A percentile compares a stretch with the other conserved stretches of the same genome.
phyloP scores from a whole-genome alignment of 2,888 invertebrate species.

The Altica lythri region DNA sequence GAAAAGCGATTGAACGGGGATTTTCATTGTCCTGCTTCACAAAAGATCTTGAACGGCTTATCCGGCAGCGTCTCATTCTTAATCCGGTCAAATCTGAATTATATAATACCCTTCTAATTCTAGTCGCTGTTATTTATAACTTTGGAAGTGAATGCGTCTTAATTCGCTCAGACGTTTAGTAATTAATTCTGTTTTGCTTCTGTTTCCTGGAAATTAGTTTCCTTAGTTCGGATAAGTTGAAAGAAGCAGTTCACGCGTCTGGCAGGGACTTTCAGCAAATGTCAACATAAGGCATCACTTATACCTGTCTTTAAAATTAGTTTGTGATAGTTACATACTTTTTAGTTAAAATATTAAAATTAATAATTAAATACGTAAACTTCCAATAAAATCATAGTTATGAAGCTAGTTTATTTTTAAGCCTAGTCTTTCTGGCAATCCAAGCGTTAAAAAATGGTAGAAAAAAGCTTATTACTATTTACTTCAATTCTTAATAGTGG shows the following conservation, averaged over 20 bases:
- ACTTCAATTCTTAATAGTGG: too few relatives aligned
- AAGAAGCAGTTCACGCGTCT: background rate
- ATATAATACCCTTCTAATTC: constrained; percentile 18
- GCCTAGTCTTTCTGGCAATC: too few relatives aligned
- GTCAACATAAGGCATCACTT: constrained; percentile 3
- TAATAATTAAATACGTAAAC: too few relatives aligned
- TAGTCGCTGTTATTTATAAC: constrained; percentile 16
- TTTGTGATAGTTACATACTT: too few relatives aligned
- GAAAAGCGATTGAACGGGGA: constrained; percentile 14
- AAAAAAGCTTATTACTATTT: too few relatives aligned
- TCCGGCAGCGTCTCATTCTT: constrained; percentile 15
- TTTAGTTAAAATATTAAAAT: too few relatives aligned
- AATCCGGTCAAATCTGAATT: constrained; percentile 20
- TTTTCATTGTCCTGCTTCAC: constrained; percentile 22
- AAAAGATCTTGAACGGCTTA: constrained; percentile 17
- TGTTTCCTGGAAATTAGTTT: constrained; percentile 13
- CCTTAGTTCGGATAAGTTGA: constrained; percentile 2
- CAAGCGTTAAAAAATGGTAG: too few relatives aligned
- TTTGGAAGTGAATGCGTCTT: constrained; percentile 16
- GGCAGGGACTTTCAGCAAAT: too few relatives aligned
- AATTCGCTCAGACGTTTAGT: constrained; percentile 11
- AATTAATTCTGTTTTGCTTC: constrained; percentile 15
- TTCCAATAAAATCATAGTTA: too few relatives aligned
- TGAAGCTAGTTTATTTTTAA: too few relatives aligned
- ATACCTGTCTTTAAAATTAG: too few relatives aligned